A percentile compares a stretch with the other conserved stretches of the same genome.
Conservation (phyloP, 2,797 vertebrate genomes). For the Siniperca undulata region DNA sequence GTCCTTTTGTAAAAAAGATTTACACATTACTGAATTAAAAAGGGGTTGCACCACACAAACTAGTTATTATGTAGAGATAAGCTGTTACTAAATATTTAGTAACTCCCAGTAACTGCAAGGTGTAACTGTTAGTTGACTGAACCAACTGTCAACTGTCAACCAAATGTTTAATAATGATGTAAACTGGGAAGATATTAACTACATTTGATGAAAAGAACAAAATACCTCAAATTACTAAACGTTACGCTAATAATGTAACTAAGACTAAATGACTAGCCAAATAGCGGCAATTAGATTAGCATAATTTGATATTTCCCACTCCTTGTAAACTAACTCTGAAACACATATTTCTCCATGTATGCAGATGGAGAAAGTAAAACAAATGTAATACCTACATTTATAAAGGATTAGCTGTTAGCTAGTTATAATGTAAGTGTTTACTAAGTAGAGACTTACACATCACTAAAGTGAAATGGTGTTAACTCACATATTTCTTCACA, state of each 20-base stretch:
- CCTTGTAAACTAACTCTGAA: neutral
- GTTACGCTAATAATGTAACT: neutral
- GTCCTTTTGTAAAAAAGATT: neutral
- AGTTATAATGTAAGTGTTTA: too few relatives aligned
- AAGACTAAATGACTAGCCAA: neutral
- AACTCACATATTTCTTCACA: too few relatives aligned
- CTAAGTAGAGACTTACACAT: too few relatives aligned
- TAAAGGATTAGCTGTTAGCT: neutral
- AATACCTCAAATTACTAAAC: neutral
- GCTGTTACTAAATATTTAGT: too few relatives aligned
- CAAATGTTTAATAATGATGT: neutral
- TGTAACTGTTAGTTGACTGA: neutral
- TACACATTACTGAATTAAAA: neutral
- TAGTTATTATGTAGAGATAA: too few relatives aligned
- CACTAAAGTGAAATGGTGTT: neutral
- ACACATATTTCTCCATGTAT: neutral
- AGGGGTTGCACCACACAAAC: neutral
- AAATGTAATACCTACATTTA: neutral
- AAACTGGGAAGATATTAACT: neutral
- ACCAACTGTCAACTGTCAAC: too few relatives aligned
- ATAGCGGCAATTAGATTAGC: neutral
- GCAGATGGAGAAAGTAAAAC: neutral
- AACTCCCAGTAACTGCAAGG: neutral
- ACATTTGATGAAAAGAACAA: neutral
- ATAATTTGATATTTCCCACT: neutral